Base-by-base conservation (phyloP, 1,140 invertebrate species). In the Eufriesea mexicana region DNA sequence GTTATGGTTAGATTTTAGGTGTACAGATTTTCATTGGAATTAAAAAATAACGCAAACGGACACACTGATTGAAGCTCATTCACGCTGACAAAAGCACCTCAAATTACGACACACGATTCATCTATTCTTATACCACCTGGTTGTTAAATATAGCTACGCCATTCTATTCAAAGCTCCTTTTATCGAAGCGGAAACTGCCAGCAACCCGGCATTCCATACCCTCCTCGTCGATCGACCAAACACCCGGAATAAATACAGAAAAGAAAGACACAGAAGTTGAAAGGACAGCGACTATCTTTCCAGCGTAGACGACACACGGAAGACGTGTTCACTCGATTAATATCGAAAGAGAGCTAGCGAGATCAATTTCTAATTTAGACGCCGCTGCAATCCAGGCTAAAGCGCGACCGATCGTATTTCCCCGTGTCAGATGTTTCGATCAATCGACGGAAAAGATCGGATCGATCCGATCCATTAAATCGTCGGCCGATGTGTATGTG, bases 281-380 rank as follows among this genome's bases (percentile, higher is more conserved):
- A 12, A 59, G n/a, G 16, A 47, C 23, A 18, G 57, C 1, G 4
- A 18, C 73, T 20, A 64, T 76, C 74, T 76, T 76, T 64, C 42
- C 59, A 64, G 14, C 74, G 20, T 35, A 20, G 25, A 75, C n/a
- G 42, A 61, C 10, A 45, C n/a, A n/a, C n/a, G n/a, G 23, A 14
- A 5, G 45, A 10, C 54, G 51, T 54, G 28, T 72, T 71, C 35
- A 57, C 70, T n/a, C 54, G 28, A 72, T 72, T 72, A 72, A 72
- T 45, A 54, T 64, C 74, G 59, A 8, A 18, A 23, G 57, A 28
- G 20, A 51, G 23, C 66, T 66, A 66, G 66, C 61, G 61, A 16
- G 61, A 23, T 66, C 47, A 66, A 66, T 77, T 66, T 51, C 47
- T 35, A 77, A 77, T 66, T 77, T 77, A 77, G 61, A 66, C 23